These are phyloP conservation scores for Caenorhabditis sulstoni DNA, from an alignment of 2,888 invertebrate species.

Conservation along the genomic window DNA sequence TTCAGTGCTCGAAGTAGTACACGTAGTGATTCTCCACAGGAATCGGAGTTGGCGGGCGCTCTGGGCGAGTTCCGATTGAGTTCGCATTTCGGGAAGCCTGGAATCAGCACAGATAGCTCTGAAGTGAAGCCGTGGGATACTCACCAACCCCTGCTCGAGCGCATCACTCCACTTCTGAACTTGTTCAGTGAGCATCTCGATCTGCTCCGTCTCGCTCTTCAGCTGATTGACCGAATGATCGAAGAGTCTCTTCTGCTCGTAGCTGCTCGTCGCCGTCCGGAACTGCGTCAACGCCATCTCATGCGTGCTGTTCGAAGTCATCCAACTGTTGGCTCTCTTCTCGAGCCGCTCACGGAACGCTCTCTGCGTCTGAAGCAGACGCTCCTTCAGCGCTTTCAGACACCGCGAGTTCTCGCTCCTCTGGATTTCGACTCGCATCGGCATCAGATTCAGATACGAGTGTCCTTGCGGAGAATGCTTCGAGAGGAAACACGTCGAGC, in stretches of 20 bases:
- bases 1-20: conserved; percentile 12
- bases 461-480: conserved; percentile 11
- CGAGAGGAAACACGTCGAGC: conserved; percentile 35
- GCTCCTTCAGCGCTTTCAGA: not conserved
- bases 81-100: not conserved
- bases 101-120: not conserved
- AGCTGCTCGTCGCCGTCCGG: conserved; percentile 3
- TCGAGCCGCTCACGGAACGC: conserved; percentile 15
- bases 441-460: not conserved
- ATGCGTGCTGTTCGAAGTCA: not conserved
- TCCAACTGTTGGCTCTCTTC: not conserved
- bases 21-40: not conserved
- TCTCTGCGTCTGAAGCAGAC: not conserved
- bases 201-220: conserved; percentile 1
- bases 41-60: not conserved
- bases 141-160: conserved; percentile 4
- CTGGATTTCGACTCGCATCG: conserved; percentile 15
- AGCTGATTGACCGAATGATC: conserved; percentile 16
- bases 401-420: conserved; percentile 20
- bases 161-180: conserved; percentile 10
- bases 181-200: conserved; percentile 14
- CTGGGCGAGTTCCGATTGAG: not conserved
- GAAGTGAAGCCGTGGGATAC: not conserved
- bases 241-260: conserved; percentile 18
- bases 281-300: conserved; percentile 2